These are phyloP conservation scores for Odontothrips loti DNA, from an alignment of 2,888 invertebrate genomes.

Conservation along the genomic window DNA sequence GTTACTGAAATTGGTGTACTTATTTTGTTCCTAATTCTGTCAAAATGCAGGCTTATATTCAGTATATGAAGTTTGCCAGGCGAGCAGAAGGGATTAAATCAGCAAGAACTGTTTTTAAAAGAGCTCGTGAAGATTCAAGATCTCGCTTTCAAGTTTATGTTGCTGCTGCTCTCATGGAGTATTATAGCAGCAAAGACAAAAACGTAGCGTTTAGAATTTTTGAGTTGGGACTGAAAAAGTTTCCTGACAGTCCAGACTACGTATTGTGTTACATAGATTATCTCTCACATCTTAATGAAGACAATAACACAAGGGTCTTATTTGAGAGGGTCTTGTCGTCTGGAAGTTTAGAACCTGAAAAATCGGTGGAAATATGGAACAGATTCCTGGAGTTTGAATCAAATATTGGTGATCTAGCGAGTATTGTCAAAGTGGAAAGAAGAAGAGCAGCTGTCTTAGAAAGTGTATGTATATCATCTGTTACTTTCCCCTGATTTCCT, in stretches of 20 bases:
- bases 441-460: constrained; percentile 84
- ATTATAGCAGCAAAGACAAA: constrained; percentile 97
- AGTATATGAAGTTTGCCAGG: constrained; percentile 98
- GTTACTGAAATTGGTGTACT: not conserved
- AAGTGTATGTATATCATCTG: constrained; percentile 56
- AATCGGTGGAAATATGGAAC: constrained; percentile 98
- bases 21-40: not conserved
- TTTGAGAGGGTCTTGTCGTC: constrained; percentile 95
- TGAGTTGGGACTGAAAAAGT: constrained; percentile 95
- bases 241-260: constrained; percentile 91
- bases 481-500: not conserved
- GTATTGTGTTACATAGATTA: constrained; percentile 95
- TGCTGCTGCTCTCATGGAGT: constrained; percentile 97
- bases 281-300: constrained; percentile 95
- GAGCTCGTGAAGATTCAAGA: constrained; percentile 82
- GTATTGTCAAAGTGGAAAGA: constrained; percentile 96
- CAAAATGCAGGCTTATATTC: constrained; percentile 75
- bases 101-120: constrained; percentile 89
- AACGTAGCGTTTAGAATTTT: constrained; percentile 95
- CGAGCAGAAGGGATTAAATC: constrained; percentile 97
- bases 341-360: constrained; percentile 82
- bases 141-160: constrained; percentile 76
- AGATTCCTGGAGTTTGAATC: constrained; percentile 97
- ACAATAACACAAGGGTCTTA: constrained; percentile 98
- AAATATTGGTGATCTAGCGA: constrained; percentile 94